Conservation (phyloP, 2,113 vertebrate genomes). For the Nestor notabilis region DNA sequence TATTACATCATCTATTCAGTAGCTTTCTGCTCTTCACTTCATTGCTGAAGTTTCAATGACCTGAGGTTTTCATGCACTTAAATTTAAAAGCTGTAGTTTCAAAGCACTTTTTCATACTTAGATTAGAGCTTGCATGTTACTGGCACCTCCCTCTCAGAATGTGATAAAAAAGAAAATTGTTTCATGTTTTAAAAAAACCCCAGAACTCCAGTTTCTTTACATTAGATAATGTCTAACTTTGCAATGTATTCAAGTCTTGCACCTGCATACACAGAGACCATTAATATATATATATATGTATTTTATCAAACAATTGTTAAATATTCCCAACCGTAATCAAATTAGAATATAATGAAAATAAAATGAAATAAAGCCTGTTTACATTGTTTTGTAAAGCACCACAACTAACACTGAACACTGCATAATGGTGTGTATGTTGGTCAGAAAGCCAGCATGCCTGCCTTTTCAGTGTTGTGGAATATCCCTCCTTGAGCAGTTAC, state of each 20-base stretch:
- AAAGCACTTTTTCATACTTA: neutral
- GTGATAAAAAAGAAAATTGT: neutral
- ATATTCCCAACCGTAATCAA: neutral
- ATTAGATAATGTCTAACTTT: neutral
- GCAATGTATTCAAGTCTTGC: neutral
- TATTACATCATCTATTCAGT: neutral
- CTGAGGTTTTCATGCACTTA: neutral
- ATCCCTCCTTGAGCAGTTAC: neutral
- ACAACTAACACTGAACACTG: neutral
- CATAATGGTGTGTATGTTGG: fast-evolving
- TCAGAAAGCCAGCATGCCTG: neutral
- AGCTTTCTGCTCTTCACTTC: neutral
- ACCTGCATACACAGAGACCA: neutral
- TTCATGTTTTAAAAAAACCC: neutral
- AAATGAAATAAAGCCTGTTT: neutral
- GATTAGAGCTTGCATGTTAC: neutral
- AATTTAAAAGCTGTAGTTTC: neutral
- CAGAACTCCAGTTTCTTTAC: neutral
- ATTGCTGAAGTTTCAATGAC: neutral
- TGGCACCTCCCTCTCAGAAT: neutral
- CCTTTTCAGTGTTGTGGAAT: neutral
- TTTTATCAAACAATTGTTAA: neutral
- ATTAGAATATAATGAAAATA: neutral
- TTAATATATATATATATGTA: neutral
- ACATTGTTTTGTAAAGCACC: neutral